A percentile compares a stretch with the other conserved stretches of the same genome.
Evolutionary conservation across 2,888 invertebrate species (phyloP).

Genomic region (Callyntrura sp.): DNA sequence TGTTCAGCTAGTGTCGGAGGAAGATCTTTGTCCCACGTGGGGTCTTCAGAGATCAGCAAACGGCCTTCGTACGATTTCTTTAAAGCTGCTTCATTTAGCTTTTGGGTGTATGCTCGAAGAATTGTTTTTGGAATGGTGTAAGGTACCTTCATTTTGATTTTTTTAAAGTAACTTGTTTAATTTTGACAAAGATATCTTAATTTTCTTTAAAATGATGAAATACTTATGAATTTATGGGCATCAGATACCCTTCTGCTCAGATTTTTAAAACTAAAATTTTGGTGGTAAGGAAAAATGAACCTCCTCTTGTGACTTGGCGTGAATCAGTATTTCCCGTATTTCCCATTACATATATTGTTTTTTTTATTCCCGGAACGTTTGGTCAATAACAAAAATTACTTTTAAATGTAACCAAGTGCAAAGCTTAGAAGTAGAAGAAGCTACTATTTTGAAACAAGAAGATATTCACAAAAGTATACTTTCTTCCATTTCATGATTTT

Average conservation of each 20-base stretch:
- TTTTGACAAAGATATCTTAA: background rate
- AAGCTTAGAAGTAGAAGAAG: no score
- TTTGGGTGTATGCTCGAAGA: slow-evolving; percentile 81
- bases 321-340: no score
- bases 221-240: slow-evolving; percentile 32
- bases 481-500: no score
- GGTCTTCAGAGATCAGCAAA: slow-evolving; percentile 81
- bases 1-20: slow-evolving; percentile 71
- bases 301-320: no score
- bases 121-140: slow-evolving; percentile 82
- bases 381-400: slow-evolving; percentile 20
- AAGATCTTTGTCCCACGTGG: slow-evolving; percentile 80
- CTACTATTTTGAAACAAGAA: no score
- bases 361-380: background rate
- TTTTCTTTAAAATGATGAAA: slow-evolving; percentile 11
- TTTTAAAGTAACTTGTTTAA: background rate
- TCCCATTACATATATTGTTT: background rate
- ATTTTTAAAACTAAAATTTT: no score
- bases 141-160: slow-evolving; percentile 82
- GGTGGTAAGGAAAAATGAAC: no score
- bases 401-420: slow-evolving; percentile 36
- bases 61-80: slow-evolving; percentile 81
- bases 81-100: slow-evolving; percentile 77
- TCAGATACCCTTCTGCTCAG: no score
- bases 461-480: no score